These are phyloP conservation scores for Rhinoderma darwinii DNA, from an alignment of 2,113 vertebrate genomes.

Conservation along the genomic window DNA sequence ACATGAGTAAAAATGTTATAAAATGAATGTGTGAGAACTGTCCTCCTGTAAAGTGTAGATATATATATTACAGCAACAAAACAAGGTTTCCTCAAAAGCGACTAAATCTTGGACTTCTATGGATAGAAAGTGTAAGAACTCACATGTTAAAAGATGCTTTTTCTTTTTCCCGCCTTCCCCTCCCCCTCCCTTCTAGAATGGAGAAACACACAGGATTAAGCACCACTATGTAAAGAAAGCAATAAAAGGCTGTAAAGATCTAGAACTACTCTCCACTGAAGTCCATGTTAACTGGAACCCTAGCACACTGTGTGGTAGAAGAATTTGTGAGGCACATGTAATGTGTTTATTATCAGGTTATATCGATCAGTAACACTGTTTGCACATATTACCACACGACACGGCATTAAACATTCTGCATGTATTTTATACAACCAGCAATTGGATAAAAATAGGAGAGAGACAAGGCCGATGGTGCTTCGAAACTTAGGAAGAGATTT, in stretches of 20 bases:
- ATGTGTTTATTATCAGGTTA: conserved; percentile 68
- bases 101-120: conserved; percentile 68
- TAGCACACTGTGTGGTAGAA: conserved; percentile 70
- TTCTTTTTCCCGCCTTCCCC: conserved; percentile 46
- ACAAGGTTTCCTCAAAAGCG: conserved; percentile 63
- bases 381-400: conserved; percentile 71
- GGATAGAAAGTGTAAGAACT: conserved; percentile 68
- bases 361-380: conserved; percentile 74
- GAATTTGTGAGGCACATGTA: conserved; percentile 72
- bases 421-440: conserved; percentile 73
- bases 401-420: conserved; percentile 71
- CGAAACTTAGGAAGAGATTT: conserved; percentile 68
- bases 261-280: conserved; percentile 71
- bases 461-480: conserved; percentile 65
- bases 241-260: conserved; percentile 72
- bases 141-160: conserved; percentile 65
- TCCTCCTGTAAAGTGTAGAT: conserved; percentile 45
- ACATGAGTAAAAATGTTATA: conserved; percentile 60
- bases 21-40: conserved; percentile 59
- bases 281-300: conserved; percentile 67
- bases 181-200: conserved; percentile 53
- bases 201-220: conserved; percentile 70
- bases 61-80: conserved; percentile 62
- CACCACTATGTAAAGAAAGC: conserved; percentile 76
- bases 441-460: conserved; percentile 64